Evolutionary conservation across 2,888 invertebrate genomes (phyloP), one percentile per base, ranked within the genome.

Genomic region (Drosophila colorata): DNA sequence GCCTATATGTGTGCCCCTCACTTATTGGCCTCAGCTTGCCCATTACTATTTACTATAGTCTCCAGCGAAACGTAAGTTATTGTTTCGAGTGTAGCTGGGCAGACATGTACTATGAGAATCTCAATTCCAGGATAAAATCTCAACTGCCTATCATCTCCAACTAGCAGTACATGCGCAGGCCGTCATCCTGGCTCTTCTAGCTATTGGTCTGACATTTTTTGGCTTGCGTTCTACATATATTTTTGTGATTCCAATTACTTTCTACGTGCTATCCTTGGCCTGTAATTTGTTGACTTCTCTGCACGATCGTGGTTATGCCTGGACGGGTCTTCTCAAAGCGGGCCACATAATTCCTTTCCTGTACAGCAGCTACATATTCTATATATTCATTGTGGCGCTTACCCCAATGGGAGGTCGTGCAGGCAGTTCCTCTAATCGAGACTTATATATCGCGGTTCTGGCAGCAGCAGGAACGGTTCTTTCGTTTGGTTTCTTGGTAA

Each of bases 361-460:
- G 1, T 91, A 93, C 44, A 88, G 92, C 9, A 83, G 93, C 13
- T 94, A 94, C 77, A 72, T 93, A 18, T 88, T 93, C 20, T 90
- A 93, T 68, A 90, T 91, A 3, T 90, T 93, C 16, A 89, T 93
- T 28, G 91, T 91, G 25, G 90, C 93, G 43, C 93, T 95, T 55
- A 92, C 94, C 7, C 95, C 95, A 1, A 93, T 95, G 76, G 93
- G 94, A 92, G 95, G 94, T 1, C 91, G 94, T 4, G 89, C 13
- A 2, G 78, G 80, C 20, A 90, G 93, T 7, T 78, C 81, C 1
- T 76, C 90, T 4, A 93, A 93, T 78, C 94, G 94, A 0, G 95
- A 95, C 76, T 65, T 94, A 2, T 80, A 93, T 25, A 92, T 95
- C 68, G 93, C 92, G 3, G 86, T 90, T 1, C 63, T 94, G 16